Conservation (phyloP, 1,140 invertebrate genomes). For the Propsilocerus akamusi region DNA sequence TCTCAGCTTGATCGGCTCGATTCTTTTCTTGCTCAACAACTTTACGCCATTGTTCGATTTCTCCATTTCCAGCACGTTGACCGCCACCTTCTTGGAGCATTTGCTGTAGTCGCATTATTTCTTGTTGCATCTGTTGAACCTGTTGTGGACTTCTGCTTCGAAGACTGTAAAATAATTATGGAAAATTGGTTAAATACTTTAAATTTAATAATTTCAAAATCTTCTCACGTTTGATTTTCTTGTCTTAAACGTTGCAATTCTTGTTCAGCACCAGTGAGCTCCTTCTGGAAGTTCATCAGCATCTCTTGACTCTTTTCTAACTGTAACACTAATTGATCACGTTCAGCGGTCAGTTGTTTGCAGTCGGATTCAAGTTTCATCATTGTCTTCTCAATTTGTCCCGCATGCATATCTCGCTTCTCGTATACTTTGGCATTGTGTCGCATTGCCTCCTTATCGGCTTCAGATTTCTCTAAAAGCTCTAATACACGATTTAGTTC, state of each 20-base stretch:
- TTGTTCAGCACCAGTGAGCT: constrained; percentile 60
- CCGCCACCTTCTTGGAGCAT: constrained; percentile 37
- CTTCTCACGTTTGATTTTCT: constrained; percentile 41
- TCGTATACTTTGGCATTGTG: constrained; percentile 49
- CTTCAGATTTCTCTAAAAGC: constrained; percentile 46
- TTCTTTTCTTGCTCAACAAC: constrained; percentile 54
- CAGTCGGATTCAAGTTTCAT: constrained; percentile 66
- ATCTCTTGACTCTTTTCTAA: constrained; percentile 84
- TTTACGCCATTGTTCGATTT: constrained; percentile 59
- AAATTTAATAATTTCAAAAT: constrained; percentile 11
- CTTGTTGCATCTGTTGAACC: constrained; percentile 29
- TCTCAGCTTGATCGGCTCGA: constrained; percentile 46
- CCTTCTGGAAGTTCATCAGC: constrained; percentile 80
- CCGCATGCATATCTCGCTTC: constrained; percentile 60
- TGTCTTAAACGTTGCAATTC: constrained; percentile 63
- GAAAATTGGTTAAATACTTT: neutral
- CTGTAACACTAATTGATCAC: constrained; percentile 73
- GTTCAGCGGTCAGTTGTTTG: constrained; percentile 64
- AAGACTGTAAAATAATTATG: neutral
- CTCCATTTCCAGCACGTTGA: constrained; percentile 30
- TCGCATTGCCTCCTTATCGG: constrained; percentile 48
- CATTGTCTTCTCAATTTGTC: constrained; percentile 64
- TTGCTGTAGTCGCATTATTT: constrained; percentile 28
- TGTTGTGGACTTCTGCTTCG: constrained; percentile 25
- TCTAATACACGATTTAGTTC: constrained; percentile 64